A percentile compares a stretch with the other conserved stretches of the same genome.
phyloP scores from a whole-genome alignment of 2,797 vertebrate species.

The Sylvia borin region DNA sequence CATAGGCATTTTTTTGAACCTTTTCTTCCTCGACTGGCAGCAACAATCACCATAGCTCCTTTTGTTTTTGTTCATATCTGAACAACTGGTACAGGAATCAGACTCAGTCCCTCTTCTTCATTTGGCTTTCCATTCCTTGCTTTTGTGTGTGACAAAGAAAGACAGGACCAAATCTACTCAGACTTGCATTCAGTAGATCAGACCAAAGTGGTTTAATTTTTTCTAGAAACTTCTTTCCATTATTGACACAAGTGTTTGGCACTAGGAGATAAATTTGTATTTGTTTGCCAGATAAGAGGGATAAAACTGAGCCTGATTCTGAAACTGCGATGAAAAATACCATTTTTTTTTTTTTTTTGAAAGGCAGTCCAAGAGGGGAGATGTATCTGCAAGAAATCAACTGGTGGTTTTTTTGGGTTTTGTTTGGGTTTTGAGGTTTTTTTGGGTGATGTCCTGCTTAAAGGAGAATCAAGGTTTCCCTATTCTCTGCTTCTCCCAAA shows the following conservation, averaged over 20 bases:
- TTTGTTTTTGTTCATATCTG: background rate
- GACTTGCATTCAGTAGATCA: background rate
- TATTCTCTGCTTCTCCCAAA: background rate
- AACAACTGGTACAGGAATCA: background rate
- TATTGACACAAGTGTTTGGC: background rate
- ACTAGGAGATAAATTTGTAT: background rate
- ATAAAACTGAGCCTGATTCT: background rate
- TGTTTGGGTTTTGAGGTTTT: background rate
- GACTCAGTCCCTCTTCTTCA: background rate
- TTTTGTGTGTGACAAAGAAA: background rate
- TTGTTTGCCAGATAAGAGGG: background rate
- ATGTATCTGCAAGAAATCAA: background rate
- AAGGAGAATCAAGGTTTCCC: background rate
- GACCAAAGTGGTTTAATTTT: background rate
- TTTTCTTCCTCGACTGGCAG: background rate
- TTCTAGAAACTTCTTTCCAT: background rate
- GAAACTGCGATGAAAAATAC: background rate
- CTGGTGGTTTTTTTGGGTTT: fast-evolving
- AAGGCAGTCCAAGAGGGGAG: background rate
- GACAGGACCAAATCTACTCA: background rate
- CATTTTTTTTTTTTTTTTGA: too few species aligned
- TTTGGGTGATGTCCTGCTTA: background rate
- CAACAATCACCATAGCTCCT: background rate
- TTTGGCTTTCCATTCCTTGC: background rate
- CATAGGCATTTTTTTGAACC: background rate